Evolutionary conservation across 2,888 invertebrate genomes (phyloP).

Genomic region (Pammene fasciana): DNA sequence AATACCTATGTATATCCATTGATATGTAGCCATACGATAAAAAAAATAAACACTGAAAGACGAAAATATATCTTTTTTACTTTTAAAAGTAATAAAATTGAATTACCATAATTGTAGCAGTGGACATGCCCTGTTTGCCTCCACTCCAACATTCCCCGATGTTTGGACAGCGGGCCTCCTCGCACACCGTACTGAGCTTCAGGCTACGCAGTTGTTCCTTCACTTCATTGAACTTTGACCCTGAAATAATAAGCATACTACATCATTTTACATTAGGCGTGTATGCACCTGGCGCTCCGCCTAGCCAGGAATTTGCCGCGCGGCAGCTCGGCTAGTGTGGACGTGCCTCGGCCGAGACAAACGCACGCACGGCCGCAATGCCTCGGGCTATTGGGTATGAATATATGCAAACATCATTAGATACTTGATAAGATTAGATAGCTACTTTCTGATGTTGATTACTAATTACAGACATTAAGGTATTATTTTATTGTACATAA

Average conservation of each 20-base stretch:
- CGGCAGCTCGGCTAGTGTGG: too few relatives aligned
- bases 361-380: too few relatives aligned
- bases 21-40: too few relatives aligned
- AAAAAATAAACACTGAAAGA: too few relatives aligned
- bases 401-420: background rate
- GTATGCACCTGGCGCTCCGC: too few relatives aligned
- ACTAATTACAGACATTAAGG: slow-evolving; percentile 3
- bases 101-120: slow-evolving; percentile 98
- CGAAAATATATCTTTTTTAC: too few relatives aligned
- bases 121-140: slow-evolving; percentile 96
- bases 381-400: too few relatives aligned
- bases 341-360: too few relatives aligned
- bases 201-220: slow-evolving; percentile 93
- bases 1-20: too few relatives aligned
- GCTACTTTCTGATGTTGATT: background rate
- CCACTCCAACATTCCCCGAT: slow-evolving; percentile 99
- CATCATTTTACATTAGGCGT: background rate
- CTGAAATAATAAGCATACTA: slow-evolving; percentile 51
- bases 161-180: slow-evolving; percentile 98
- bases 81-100: too few relatives aligned
- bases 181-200: slow-evolving; percentile 97
- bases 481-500: too few relatives aligned
- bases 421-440: background rate
- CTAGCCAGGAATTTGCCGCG: too few relatives aligned
- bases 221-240: slow-evolving; percentile 90